phyloP scores from a whole-genome alignment of 35 echinoderm and acorn worm species.

The Diadema setosum region DNA sequence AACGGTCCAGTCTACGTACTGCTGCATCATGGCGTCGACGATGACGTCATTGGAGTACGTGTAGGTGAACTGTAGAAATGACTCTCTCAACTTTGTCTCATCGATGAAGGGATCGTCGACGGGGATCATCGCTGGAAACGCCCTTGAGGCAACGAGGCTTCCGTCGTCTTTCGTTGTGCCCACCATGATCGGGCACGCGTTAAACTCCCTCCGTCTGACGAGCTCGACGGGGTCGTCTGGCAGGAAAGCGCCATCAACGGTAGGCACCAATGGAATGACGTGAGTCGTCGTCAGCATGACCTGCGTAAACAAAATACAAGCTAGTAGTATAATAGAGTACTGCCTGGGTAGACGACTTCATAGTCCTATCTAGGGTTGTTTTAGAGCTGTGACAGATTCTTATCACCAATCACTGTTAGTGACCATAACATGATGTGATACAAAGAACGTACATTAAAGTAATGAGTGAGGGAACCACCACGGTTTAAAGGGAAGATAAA shows the following conservation, averaged over 20 bases:
- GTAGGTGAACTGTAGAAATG: not conserved
- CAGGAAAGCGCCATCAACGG: conserved; percentile 68
- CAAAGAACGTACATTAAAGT: no score
- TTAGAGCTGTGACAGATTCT: no score
- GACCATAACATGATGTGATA: no score
- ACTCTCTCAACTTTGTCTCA: not conserved
- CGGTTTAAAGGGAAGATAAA: no score
- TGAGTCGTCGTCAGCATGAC: not conserved
- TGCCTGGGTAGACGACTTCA: no score
- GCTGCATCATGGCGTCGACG: conserved; percentile 35
- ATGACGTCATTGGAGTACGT: conserved; percentile 34
- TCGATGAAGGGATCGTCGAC: not conserved
- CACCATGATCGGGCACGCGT: conserved; percentile 4
- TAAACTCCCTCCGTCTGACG: conserved; percentile 41
- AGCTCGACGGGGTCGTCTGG: conserved; percentile 27
- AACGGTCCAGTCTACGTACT: conserved; percentile 63
- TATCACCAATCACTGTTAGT: no score
- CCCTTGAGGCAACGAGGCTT: not conserved
- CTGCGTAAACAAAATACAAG: no score
- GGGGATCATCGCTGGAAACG: not conserved
- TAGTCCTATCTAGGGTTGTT: no score
- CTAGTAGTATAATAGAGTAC: no score
- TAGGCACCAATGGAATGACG: conserved; percentile 64
- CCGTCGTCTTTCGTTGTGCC: not conserved
- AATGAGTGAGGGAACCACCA: no score